phyloP scores from a whole-genome alignment of 2,113 vertebrate genomes.

The Bos taurus region ARS-UCD2.0 NC_037351.1:32214501-32215000 shows the following conservation, averaged over 20 bases:
- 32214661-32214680: not conserved
- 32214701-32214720: not conserved
- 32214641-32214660: not conserved
- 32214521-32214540: not conserved
- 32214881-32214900: not conserved
- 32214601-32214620: not conserved
- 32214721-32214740: not conserved
- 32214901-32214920: not conserved
- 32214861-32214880: not conserved
- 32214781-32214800: not conserved
- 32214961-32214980: not conserved
- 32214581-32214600: not conserved
- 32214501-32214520: not conserved
- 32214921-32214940: not conserved
- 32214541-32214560: not conserved
- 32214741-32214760: not conserved
- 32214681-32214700: not conserved
- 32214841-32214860: not conserved
- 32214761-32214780: not conserved
- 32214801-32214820: fast-evolving
- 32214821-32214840: fast-evolving
- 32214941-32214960: not conserved
- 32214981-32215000: not conserved
- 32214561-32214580: not conserved
- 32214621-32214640: not conserved